Base-by-base conservation (phyloP, 2,797 vertebrate genomes). In the Chelidonichthys spinosus region DNA sequence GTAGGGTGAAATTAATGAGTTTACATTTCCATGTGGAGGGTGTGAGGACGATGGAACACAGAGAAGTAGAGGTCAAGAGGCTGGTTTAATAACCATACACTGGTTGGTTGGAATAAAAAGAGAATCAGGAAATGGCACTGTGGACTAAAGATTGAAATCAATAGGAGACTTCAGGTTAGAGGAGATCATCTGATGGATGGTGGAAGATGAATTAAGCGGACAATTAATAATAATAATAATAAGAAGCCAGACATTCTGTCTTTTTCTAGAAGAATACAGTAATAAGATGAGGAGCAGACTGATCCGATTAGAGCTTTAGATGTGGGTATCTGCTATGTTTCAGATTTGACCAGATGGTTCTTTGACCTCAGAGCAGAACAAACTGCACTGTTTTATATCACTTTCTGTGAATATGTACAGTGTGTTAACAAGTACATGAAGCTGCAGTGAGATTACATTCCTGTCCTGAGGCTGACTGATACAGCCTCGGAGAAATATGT, bases 221-320 rank as follows among this genome's bases (percentile, higher is more conserved):
- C 3, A 33, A 55, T 67, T 8, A 10, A 60, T 44, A 42, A 55
- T 8, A 10, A 60, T 44, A 42, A 55, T 25, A 25, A 25, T 25
- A 25, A 25, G 25, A 25, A 25, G 25, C 2, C 25, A 25, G 1
- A 1, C 1, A 25, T 25, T 25, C 25, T 25, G 25, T 25, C 25
- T 25, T 46, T 69, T 70, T 35, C 36, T 18, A 66, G 40, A 60
- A 63, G 14, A 47, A 63, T 2, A 58, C 33, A 76, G 44, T 60
- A 64, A 61, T 32, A 36, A 55, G 39, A 33, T 73, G n/a, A 65
- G 17, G 32, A 72, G 52, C 68, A 80, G 69, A 55, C 59, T 89
- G 71, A 81, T 92, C 87, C 15, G 72, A 85, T 88, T 83, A 74
- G 11, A 74, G 76, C 77, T 76, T 81, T 58, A 72, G 74, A 74